A percentile compares a stretch with the other conserved stretches of the same genome.
phyloP scores from a whole-genome alignment of 2,888 invertebrate species.

The Protodeltote pygarga region DNA sequence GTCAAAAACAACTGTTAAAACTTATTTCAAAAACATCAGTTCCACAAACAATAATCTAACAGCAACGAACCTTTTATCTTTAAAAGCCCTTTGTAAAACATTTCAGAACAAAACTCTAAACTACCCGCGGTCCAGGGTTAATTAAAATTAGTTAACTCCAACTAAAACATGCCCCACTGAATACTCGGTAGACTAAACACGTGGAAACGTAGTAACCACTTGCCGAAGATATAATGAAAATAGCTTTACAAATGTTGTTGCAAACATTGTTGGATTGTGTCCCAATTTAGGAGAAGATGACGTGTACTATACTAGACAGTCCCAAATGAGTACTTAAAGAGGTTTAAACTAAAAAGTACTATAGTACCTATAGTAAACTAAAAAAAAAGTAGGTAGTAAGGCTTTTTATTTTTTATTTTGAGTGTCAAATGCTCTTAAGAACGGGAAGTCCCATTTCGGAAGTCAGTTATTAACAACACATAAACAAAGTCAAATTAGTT shows the following conservation, averaged over 20 bases:
- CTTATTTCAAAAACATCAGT: too few species aligned
- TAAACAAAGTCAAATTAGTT: too few species aligned
- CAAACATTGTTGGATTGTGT: conserved; percentile 42
- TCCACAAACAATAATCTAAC: not conserved
- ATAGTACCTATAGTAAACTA: too few species aligned
- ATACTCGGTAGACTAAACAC: conserved; percentile 40
- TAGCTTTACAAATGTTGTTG: conserved; percentile 59
- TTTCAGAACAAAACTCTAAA: conserved; percentile 26
- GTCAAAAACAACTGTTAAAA: too few species aligned
- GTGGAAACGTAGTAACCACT: conserved; percentile 55
- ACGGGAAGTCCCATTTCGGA: too few species aligned
- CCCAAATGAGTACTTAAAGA: too few species aligned
- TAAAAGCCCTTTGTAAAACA: conserved; percentile 10
- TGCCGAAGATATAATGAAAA: conserved; percentile 61
- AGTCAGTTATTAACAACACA: too few species aligned
- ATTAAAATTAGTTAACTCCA: conserved; percentile 47
- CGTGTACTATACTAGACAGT: too few species aligned
- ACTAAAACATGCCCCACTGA: conserved; percentile 31
- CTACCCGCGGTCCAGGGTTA: conserved; percentile 36
- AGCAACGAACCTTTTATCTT: not conserved
- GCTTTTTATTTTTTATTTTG: too few species aligned
- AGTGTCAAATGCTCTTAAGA: too few species aligned
- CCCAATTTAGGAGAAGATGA: conserved; percentile 3
- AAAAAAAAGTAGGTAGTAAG: too few species aligned
- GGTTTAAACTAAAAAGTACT: too few species aligned